Base-by-base conservation (phyloP, 1,140 invertebrate genomes). In the Lepidurus packardi region DNA sequence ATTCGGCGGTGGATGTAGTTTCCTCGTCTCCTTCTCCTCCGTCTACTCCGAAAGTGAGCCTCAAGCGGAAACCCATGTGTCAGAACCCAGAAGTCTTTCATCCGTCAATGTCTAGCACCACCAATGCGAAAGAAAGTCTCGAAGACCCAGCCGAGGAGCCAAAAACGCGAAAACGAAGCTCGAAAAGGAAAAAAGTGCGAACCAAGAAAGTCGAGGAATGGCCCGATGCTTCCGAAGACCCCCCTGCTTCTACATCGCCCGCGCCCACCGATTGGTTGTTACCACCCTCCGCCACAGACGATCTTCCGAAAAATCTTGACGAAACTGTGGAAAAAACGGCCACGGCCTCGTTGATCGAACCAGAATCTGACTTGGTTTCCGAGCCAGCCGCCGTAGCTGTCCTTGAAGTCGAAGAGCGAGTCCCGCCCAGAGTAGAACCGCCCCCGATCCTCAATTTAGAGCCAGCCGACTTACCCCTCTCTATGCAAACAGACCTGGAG, bases 401-500 rank as follows among this genome's bases (percentile, higher is more conserved):
- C 7, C 53, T n/a, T 6, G 13, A 13, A 21, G 53, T 65, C 9
- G 7, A 65, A 13, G 53, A 65, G 7, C 53, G 16, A 65, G 53
- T 21, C 4, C 53, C 53, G 16, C 21, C 6, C 13, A 21, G 7
- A 65, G 6, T 16, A n/a, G 53, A 65, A 65, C 53, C 53, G 13
- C 53, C 16, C 16, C 16, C 13, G 21, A 16, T 16, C n/a, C 53
- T 65, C n/a, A n/a, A 9, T 65, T 21, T 65, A 7, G 53, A 65
- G 13, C 53, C 53, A 7, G 21, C 53, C 21, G 53, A 65, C 16
- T 65, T 65, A 65, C 53, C 16, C 16, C 16, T 65, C 16, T 21
- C 53, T 65, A 65, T 65, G 53, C 53, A 65, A 65, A 65, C 53
- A 65, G 53, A 65, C 53, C 53, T 65, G 16, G 53, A 65, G 7